These are phyloP conservation scores for Delichon dasypus DNA, from an alignment of 2,797 vertebrate genomes.

Conservation along the genomic window DNA sequence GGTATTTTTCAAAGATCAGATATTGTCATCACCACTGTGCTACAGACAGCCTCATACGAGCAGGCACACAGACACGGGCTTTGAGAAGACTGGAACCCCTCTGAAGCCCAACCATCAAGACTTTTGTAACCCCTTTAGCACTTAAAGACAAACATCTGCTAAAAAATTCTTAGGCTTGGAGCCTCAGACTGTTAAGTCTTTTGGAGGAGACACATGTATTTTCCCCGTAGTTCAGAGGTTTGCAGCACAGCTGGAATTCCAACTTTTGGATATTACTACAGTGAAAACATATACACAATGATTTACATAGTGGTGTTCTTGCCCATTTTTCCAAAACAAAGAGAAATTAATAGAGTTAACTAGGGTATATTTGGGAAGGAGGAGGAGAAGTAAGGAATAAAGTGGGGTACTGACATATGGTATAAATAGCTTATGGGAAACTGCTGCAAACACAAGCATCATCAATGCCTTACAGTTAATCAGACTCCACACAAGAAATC, in stretches of 20 bases:
- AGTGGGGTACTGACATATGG: background rate
- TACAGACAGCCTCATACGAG: background rate
- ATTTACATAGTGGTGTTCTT: background rate
- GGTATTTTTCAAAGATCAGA: background rate
- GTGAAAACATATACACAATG: background rate
- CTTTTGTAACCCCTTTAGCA: background rate
- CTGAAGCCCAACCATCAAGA: background rate
- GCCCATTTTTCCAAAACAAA: background rate
- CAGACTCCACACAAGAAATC: background rate
- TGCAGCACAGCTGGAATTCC: conserved; percentile 14
- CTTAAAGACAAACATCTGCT: conserved; percentile 21
- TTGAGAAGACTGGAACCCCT: background rate
- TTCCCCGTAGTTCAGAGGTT: background rate
- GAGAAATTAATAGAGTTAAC: conserved; percentile 6
- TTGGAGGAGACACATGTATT: background rate
- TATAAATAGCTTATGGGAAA: conserved; percentile 7
- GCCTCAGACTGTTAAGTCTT: conserved; percentile 9
- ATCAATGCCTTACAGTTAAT: conserved; percentile 6
- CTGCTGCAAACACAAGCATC: background rate
- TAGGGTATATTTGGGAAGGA: background rate
- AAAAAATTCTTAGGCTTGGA: conserved; percentile 6
- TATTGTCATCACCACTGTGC: background rate
- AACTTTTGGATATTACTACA: background rate
- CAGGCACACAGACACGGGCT: background rate
- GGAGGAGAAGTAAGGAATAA: background rate